Conservation (phyloP, 2,113 vertebrate species). For the Oceanites oceanicus region DNA sequence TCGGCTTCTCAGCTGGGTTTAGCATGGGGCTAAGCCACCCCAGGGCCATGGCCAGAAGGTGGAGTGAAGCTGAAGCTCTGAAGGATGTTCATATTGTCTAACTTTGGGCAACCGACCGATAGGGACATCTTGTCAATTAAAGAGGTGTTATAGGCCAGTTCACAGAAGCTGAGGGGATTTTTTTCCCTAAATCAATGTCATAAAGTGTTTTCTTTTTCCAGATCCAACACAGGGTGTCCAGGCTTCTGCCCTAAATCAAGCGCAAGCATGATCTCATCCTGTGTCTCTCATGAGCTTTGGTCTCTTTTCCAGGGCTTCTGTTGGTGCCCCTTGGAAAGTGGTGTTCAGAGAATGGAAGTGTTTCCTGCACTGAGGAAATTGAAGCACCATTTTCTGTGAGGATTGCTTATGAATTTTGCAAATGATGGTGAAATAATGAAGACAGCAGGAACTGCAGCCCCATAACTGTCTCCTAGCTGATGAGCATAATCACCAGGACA, state of each 20-base stretch:
- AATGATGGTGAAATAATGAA: background rate
- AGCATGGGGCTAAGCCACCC: background rate
- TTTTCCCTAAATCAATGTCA: background rate
- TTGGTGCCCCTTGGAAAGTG: background rate
- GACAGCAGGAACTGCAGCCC: background rate
- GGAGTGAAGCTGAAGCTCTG: background rate
- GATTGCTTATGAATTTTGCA: background rate
- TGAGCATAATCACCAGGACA: background rate
- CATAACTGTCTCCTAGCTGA: background rate
- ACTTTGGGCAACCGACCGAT: rapidly evolving
- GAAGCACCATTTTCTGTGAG: background rate
- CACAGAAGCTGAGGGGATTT: rapidly evolving
- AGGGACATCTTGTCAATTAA: rapidly evolving
- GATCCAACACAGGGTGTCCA: background rate
- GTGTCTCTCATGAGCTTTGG: background rate
- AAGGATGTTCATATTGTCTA: background rate
- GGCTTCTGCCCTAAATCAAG: background rate
- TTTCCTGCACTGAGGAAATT: background rate
- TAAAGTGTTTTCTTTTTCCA: background rate
- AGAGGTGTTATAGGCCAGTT: background rate
- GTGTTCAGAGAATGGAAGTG: background rate
- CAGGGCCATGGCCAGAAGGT: background rate
- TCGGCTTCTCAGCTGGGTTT: background rate
- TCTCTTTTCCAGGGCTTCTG: background rate
- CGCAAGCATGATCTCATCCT: background rate